Percentiles rank a stretch among this genome's conserved stretches.
Evolutionary conservation across 2,888 invertebrate genomes (phyloP).

Genomic region (Sinohyriopsis cumingii): DNA sequence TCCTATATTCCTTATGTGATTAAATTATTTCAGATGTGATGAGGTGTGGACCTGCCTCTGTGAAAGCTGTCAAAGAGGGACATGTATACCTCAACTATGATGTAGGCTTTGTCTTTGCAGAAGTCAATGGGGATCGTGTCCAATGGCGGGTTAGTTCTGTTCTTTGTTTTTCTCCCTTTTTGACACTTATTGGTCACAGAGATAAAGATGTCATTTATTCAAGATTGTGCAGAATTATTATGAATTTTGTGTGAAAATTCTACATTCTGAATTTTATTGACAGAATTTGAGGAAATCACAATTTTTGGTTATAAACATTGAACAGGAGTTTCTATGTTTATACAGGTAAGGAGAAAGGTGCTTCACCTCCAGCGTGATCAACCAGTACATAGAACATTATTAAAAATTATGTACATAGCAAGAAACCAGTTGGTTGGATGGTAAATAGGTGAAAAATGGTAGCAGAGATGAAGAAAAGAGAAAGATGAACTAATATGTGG

Average conservation of each 20-base stretch:
- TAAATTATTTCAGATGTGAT: conserved; percentile 46
- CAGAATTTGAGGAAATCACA: neutral
- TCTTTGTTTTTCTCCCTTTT: neutral
- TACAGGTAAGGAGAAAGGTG: too few species aligned
- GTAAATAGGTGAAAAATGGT: too few species aligned
- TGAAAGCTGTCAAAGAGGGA: conserved; percentile 65
- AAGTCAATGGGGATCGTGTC: conserved; percentile 66
- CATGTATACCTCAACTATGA: conserved; percentile 66
- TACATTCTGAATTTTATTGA: too few species aligned
- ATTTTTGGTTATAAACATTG: neutral
- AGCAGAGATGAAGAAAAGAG: too few species aligned
- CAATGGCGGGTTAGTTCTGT: conserved; percentile 53
- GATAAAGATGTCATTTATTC: neutral
- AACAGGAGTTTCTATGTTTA: too few species aligned
- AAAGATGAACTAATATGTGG: too few species aligned
- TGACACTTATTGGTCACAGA: neutral
- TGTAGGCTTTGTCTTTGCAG: conserved; percentile 62
- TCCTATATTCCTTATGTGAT: too few species aligned
- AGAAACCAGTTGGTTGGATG: too few species aligned
- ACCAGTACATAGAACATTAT: too few species aligned
- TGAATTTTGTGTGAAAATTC: too few species aligned
- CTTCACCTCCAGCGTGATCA: too few species aligned
- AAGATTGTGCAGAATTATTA: neutral
- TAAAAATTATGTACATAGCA: too few species aligned
- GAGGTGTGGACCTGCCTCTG: conserved; percentile 65